These are phyloP conservation scores for Lepidocolaptes lacrymiger DNA, from an alignment of 2,797 vertebrate species.

Conservation along the genomic window DNA sequence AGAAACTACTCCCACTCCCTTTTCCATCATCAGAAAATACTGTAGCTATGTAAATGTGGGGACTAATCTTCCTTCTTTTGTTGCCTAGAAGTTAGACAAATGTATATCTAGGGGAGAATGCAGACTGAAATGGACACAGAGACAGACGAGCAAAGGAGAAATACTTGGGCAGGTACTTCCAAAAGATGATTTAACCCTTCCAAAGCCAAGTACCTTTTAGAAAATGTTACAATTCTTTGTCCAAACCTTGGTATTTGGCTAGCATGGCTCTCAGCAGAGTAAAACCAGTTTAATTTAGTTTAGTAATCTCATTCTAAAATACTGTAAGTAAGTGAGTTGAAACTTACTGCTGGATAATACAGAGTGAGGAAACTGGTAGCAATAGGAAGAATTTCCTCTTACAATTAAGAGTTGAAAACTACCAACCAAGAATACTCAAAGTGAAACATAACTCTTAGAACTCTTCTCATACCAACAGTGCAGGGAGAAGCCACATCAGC, in stretches of 20 bases:
- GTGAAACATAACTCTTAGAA: neutral
- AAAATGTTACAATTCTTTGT: neutral
- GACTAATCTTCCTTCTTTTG: neutral
- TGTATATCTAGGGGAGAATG: rapidly evolving
- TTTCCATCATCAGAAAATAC: neutral
- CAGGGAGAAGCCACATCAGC: neutral
- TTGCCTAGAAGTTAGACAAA: neutral
- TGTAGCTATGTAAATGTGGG: neutral
- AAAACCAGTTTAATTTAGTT: neutral
- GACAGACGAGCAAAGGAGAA: neutral
- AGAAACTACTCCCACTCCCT: neutral
- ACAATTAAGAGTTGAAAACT: neutral
- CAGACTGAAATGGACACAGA: neutral
- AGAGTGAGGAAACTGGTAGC: neutral
- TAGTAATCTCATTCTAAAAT: neutral
- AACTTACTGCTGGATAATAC: neutral
- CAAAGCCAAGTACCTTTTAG: rapidly evolving
- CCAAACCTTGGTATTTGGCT: neutral
- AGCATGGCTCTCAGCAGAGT: neutral
- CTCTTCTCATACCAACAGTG: neutral
- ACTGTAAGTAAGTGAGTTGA: neutral
- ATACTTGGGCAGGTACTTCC: neutral
- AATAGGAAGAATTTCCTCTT: neutral
- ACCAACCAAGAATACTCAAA: neutral
- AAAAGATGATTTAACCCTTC: neutral